Base-by-base conservation (phyloP, 2,797 vertebrate species). In the Hoplostethus mediterraneus region DNA sequence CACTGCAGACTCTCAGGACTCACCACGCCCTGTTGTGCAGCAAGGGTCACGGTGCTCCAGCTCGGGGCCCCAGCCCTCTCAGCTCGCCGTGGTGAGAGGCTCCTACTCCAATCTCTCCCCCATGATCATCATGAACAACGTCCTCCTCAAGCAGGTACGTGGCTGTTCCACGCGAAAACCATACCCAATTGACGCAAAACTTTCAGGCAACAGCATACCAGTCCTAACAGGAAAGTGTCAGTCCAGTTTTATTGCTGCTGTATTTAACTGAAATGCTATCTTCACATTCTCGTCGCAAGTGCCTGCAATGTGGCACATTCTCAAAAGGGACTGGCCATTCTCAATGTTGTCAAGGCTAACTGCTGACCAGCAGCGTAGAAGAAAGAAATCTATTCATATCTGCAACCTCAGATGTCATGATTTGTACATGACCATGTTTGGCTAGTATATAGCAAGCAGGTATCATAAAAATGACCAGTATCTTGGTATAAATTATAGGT, bases 91-190 rank as follows among this genome's bases (percentile, higher is more conserved):
- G 45, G 88, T 94, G 12, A 89, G 92, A 73, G 89, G 73, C 51
- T 93, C 95, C 56, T 96, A 96, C 86, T 93, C 96, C 4, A 69
- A 84, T 0, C 90, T 97, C 3, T 95, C 96, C 66, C 93, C 95
- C 5, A 95, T 97, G 96, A 96, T 97, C 0, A 93, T 98, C 85
- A 97, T 98, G 96, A 98, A 98, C 93, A 97, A 97, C 4, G 95
- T 97, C 17, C 82, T 98, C 66, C 95, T 98, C 56, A 96, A 96
- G 70, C 96, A 97, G 96, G 96, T 98, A 92, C 72, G 79, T 8
- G 8, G n/a, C 28, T 33, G 11, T 28, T 28, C 28, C 28, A 28
- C 28, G 3, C 28, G 28, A 28, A 28, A 28, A 28, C 28, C 21
- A 21, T 21, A 21, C 21, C 21, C 42, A 38, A 59, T 54, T 40